phyloP scores from a whole-genome alignment of 2,113 vertebrate genomes.

The Charadrius vociferus region DNA sequence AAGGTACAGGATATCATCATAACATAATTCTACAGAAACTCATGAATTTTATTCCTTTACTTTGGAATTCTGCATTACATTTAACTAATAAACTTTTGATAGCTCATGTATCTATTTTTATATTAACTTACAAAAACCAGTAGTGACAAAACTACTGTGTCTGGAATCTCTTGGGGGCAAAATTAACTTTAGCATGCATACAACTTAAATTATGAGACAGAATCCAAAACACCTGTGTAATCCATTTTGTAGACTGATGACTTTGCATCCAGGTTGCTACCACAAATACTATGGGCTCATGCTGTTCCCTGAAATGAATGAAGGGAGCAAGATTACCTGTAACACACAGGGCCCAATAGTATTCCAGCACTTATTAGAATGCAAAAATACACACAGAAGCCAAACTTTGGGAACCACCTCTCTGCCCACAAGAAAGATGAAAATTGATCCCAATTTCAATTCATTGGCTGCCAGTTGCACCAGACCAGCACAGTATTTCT shows the following conservation, averaged over 20 bases:
- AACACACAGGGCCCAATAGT: not conserved
- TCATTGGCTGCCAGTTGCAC: not conserved
- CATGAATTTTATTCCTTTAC: not conserved
- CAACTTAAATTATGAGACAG: not conserved
- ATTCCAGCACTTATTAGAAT: not conserved
- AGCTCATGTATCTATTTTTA: not conserved
- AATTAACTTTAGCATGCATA: not conserved
- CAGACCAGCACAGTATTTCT: not conserved
- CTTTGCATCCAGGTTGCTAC: not conserved
- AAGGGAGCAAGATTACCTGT: not conserved
- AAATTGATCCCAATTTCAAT: not conserved
- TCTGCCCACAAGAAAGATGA: not conserved
- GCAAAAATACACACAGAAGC: too few species aligned
- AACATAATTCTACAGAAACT: not conserved
- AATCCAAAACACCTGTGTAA: not conserved
- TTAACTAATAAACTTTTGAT: not conserved
- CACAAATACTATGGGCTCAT: not conserved
- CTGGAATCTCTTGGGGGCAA: not conserved
- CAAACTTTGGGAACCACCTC: not conserved
- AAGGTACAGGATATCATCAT: not conserved
- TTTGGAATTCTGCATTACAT: not conserved
- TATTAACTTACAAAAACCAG: not conserved
- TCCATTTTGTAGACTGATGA: not conserved
- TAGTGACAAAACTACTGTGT: accelerated
- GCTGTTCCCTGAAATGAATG: not conserved